Evolutionary conservation across 1,140 invertebrate species (phyloP).

Genomic region (Psix sp.): DNA sequence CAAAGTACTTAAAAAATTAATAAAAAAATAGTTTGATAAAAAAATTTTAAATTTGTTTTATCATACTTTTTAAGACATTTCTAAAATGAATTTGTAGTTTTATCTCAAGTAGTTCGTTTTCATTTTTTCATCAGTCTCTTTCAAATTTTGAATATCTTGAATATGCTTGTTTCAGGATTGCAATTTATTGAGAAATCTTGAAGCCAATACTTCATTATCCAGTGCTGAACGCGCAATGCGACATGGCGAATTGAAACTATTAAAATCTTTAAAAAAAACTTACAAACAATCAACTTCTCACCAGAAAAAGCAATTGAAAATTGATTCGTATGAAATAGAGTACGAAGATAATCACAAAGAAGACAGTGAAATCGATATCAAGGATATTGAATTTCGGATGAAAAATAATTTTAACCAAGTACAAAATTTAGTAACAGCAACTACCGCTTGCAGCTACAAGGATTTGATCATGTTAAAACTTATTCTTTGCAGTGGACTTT

Average conservation of each 20-base stretch:
- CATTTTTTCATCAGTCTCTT: conserved; percentile 7
- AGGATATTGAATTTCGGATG: conserved; percentile 94
- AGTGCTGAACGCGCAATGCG: conserved; percentile 87
- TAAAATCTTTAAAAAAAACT: conserved; percentile 86
- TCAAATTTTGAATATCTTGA: too few relatives aligned
- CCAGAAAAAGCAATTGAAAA: conserved; percentile 86
- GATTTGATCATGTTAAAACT: conserved; percentile 94
- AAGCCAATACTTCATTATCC: conserved; percentile 79
- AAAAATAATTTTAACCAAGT: conserved; percentile 84
- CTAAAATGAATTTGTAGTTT: too few relatives aligned
- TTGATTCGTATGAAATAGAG: conserved; percentile 76
- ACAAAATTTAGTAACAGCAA: conserved; percentile 82
- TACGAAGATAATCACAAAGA: conserved; percentile 80
- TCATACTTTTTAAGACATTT: too few relatives aligned
- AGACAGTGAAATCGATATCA: conserved; percentile 84
- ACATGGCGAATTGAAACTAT: conserved; percentile 91
- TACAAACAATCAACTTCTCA: conserved; percentile 80
- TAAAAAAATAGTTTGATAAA: too few relatives aligned
- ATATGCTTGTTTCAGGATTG: conserved; percentile 80
- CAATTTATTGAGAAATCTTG: conserved; percentile 80
- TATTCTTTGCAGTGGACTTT: conserved; percentile 93
- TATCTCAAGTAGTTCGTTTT: not conserved
- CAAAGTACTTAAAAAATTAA: too few relatives aligned
- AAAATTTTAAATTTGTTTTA: too few relatives aligned
- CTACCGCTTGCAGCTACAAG: conserved; percentile 85